Evolutionary conservation across 92 coral and sea anemone species (phyloP).

Genomic region (Heliopora coerulea): DNA sequence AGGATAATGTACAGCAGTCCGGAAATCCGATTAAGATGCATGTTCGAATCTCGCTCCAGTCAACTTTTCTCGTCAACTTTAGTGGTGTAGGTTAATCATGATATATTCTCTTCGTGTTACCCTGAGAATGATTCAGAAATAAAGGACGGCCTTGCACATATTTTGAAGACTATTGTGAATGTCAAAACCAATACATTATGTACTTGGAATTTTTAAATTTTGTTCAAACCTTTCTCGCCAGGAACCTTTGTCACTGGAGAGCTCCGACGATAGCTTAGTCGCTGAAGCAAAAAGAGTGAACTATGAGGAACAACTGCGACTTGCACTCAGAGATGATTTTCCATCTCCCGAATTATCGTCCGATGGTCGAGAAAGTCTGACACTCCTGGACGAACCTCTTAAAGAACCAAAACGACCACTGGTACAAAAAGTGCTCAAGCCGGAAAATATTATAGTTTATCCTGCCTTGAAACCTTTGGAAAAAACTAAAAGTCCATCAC

Average conservation of each 20-base stretch:
- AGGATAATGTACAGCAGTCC: too few relatives aligned
- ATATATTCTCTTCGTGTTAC: too few relatives aligned
- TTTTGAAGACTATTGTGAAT: too few relatives aligned
- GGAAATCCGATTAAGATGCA: too few relatives aligned
- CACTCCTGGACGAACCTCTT: constrained; percentile 53
- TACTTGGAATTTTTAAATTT: too few relatives aligned
- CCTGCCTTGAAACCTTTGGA: constrained; percentile 2
- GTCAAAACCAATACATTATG: too few relatives aligned
- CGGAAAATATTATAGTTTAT: neutral
- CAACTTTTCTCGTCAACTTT: too few relatives aligned
- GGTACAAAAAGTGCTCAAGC: constrained; percentile 5
- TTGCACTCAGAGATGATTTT: constrained; percentile 69
- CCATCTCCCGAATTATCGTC: constrained; percentile 62
- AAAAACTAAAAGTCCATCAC: neutral
- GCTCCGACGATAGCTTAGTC: neutral
- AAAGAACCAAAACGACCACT: neutral
- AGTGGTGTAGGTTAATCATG: too few relatives aligned
- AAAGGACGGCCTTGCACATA: too few relatives aligned
- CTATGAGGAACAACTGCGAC: constrained; percentile 58
- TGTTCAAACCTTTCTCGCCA: neutral
- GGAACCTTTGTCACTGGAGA: constrained; percentile 10
- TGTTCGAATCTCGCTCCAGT: too few relatives aligned
- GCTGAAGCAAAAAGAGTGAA: neutral
- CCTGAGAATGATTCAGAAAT: too few relatives aligned
- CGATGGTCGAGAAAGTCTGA: constrained; percentile 74